Evolutionary conservation across 2,113 vertebrate species (phyloP).

Genomic region (Boulengeromyrus knoepffleri): DNA sequence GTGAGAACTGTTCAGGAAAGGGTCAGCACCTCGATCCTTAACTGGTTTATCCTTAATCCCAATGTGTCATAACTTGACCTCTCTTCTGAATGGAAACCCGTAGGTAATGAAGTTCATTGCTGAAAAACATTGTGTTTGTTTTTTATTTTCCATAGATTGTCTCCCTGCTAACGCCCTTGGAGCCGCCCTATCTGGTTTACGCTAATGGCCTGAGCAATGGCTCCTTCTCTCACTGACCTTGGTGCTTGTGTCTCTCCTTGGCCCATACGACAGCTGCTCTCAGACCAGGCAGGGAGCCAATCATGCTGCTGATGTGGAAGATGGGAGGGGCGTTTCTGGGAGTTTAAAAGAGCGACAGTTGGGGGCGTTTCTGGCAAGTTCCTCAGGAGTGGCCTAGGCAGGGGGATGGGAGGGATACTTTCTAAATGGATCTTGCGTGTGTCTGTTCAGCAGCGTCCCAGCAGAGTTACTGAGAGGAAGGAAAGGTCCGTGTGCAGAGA

Average conservation of each 20-base stretch:
- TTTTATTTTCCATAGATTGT: not conserved
- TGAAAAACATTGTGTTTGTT: not conserved
- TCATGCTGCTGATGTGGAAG: slow-evolving; percentile 3
- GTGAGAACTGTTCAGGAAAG: not conserved
- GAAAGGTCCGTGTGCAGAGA: slow-evolving; percentile 28
- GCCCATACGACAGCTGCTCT: not conserved
- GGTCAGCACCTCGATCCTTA: not conserved
- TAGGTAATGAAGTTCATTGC: not conserved
- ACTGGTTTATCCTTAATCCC: not conserved
- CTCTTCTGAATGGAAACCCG: not conserved
- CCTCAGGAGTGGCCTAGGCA: not conserved
- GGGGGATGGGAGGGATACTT: not conserved
- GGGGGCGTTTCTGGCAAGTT: not conserved
- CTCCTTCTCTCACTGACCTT: not conserved
- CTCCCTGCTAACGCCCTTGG: not conserved
- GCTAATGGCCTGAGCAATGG: not conserved
- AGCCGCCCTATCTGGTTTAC: not conserved
- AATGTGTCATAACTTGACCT: not conserved
- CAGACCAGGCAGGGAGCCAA: not conserved
- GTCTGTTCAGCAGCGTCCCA: not conserved
- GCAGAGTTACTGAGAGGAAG: not conserved
- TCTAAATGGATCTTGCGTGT: not conserved
- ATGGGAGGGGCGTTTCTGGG: not conserved
- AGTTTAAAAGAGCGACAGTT: not conserved
- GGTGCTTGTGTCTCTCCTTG: not conserved